phyloP scores from a whole-genome alignment of 2,888 invertebrate genomes.

The Deroplatys truncata region DNA sequence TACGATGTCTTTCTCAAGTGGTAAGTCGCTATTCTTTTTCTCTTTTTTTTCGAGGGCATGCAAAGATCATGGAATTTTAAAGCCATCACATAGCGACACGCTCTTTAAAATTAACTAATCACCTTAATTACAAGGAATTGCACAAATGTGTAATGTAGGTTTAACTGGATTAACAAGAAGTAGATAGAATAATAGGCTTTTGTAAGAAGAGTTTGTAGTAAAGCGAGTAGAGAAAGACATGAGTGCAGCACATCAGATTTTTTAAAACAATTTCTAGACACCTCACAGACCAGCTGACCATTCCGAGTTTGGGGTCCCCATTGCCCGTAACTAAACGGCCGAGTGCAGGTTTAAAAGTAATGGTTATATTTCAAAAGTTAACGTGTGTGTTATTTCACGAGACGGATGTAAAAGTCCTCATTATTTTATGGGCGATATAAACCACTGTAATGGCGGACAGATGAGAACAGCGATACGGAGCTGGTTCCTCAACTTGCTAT shows the following conservation, averaged over 20 bases:
- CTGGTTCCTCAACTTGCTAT: background rate
- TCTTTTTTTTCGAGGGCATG: too few relatives aligned
- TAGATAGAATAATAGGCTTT: too few relatives aligned
- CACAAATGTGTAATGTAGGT: too few relatives aligned
- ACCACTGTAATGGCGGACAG: background rate
- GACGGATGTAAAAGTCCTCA: conserved; percentile 5
- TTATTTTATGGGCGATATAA: conserved; percentile 1
- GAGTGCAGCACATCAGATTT: background rate
- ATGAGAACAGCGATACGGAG: background rate
- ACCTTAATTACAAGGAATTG: too few relatives aligned
- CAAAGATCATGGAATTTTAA: too few relatives aligned
- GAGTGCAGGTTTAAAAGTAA: background rate
- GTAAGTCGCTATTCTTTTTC: too few relatives aligned
- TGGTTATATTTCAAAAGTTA: background rate
- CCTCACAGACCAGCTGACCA: background rate
- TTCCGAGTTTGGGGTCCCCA: background rate
- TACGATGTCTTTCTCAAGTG: too few relatives aligned
- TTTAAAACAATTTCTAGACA: background rate
- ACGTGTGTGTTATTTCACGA: background rate
- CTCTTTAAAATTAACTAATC: too few relatives aligned
- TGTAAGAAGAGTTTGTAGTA: too few relatives aligned
- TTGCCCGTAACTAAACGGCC: background rate
- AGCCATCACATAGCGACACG: too few relatives aligned
- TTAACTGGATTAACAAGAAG: too few relatives aligned
- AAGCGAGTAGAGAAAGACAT: too few relatives aligned